Percentiles rank a stretch among this genome's conserved stretches.
phyloP scores from a whole-genome alignment of 1,140 invertebrate genomes.

The Triops cancriformis region DNA sequence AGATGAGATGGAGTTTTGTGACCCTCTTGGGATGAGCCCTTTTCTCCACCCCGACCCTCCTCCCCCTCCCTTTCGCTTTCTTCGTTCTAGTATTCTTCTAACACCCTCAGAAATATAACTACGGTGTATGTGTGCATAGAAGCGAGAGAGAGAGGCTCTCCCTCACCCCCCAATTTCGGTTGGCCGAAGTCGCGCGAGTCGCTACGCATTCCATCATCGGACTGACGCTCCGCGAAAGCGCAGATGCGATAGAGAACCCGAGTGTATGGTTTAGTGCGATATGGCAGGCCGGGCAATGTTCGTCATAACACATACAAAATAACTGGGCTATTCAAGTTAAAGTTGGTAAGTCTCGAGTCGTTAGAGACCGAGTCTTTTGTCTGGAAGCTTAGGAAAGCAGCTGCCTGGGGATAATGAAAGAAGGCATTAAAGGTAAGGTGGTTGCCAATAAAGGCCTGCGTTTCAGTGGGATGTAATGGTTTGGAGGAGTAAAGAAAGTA shows the following conservation, averaged over 20 bases:
- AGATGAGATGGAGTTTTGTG: conserved; percentile 6
- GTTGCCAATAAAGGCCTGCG: not conserved
- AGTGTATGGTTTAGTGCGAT: not conserved
- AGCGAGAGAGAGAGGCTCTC: not conserved
- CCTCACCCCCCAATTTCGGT: not conserved
- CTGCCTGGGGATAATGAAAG: not conserved
- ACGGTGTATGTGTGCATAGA: not conserved
- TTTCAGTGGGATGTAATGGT: not conserved
- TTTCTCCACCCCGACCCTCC: not conserved
- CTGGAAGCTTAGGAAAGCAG: not conserved
- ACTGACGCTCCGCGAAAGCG: not conserved
- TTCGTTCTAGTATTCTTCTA: not conserved
- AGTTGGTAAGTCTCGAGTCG: not conserved
- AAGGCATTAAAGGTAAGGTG: not conserved
- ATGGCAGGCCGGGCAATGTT: not conserved
- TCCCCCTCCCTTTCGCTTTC: not conserved
- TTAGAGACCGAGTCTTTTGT: not conserved
- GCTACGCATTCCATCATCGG: not conserved
- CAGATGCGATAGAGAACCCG: not conserved
- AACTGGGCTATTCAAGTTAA: not conserved
- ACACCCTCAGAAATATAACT: conserved; percentile 10
- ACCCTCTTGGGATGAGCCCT: conserved; percentile 3
- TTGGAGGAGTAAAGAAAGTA: not conserved
- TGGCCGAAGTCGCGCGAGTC: not conserved
- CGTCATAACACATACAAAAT: too few relatives aligned